Evolutionary conservation across 2,797 vertebrate genomes (phyloP), one percentile per base, ranked within the genome.

Genomic region (Neosilurus hyrtlii): DNA sequence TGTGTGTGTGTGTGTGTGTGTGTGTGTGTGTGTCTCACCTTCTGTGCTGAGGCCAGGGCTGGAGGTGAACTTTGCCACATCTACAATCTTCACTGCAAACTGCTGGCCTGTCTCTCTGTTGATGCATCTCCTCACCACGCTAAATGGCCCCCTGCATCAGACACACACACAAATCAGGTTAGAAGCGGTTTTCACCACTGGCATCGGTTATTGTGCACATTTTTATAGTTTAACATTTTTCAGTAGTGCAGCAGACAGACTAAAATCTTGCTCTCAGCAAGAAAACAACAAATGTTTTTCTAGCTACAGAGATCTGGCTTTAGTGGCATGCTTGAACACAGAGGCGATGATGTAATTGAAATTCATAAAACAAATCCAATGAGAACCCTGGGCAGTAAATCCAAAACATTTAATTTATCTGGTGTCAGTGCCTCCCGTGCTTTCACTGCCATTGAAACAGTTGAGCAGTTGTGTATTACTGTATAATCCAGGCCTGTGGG

Each of bases 31-130:
- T 78, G 5, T 88, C 93, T 94, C 94, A 99, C 97, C 98, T 94
- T 99, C 98, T 88, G 98, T 99, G 94, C 98, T 99, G 95, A 99
- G 96, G 87, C 98, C 98, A 86, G 97, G 98, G 89, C 98, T 99
- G 93, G 98, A 99, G 85, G 98, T 99, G 92, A 99, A 99, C 93
- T 98, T 96, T 92, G 97, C 98, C 93, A 99, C 98, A 89, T 99
- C 98, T 90, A 99, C 98, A 85, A 99, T 99, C 93, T 99, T 99
- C 88, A 99, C 97, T 88, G 98, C 98, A 88, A 99, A 99, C 92
- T 99, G 97, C 90, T 99, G 98, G 82, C 97, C 97, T 2, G 97
- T 98, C 88, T 99, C 98, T 91, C 97, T 94, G 96, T 99, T 99
- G 95, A 99, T 99, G 90, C 98, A 99, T 97, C 98, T 92, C 80